Base-by-base conservation (phyloP, 2,113 vertebrate genomes). In the Oncorhynchus kisutch region DNA sequence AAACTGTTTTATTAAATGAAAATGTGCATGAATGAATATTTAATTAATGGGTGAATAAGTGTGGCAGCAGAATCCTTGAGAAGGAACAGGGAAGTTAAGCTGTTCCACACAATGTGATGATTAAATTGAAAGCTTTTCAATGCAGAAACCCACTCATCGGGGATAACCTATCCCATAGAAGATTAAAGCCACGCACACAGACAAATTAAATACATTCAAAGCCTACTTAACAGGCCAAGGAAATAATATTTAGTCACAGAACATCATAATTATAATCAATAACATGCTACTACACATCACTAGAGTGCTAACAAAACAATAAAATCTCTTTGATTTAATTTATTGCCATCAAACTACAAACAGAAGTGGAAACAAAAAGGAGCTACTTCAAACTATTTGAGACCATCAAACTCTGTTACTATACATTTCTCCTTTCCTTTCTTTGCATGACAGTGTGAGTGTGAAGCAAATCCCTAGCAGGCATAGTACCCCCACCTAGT, bases 1-100 rank as follows among this genome's bases (percentile, higher is more conserved):
- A 65, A 22, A 70, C 34, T 70, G 31, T 57, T 71, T 59, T 13
- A 67, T 75, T 71, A 13, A 65, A 67, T 34, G 12, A 72, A 27
- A 60, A 54, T 22, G 12, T 70, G 4, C 7, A 74, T 74, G 2
- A 13, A 71, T 64, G 8, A 54, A 22, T 74, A 9, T 25, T 74
- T 66, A 5, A 27, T 65, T 66, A 0, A 27, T 20, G 0, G 16
- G 14, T 20, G 14, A 68, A 34, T 68, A 9, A 8, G 7, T 25
- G 27, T 39, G 59, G n/a, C 2, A 62, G 59, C 18, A 22, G 2
- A 62, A 62, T 62, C 1, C 13, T 24, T 62, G 8, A 39, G 18
- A 16, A 39, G 18, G 29, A 68, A 34, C 67, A 45, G 31, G 25
- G 25, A 27, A 1, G 2, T 22, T 16, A 62, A 24, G 59, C 5